Conservation (phyloP, 2,113 vertebrate genomes). For the Pomatostomus ruficeps region DNA sequence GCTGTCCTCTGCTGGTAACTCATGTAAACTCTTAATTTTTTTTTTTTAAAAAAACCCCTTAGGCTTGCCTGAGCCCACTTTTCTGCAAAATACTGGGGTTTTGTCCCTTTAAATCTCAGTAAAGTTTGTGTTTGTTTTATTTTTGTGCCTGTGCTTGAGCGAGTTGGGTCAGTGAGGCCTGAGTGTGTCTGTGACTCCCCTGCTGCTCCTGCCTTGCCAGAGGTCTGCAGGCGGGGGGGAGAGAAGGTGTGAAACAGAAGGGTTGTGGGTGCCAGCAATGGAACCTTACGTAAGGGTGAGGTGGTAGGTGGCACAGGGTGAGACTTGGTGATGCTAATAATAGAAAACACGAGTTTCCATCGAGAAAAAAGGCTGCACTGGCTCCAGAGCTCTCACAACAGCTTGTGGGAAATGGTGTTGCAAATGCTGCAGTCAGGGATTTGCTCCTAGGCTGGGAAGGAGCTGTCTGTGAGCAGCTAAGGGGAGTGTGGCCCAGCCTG, state of each 20-base stretch:
- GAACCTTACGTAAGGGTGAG: background rate
- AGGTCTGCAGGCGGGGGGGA: background rate
- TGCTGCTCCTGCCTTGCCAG: background rate
- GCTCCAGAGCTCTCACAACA: background rate
- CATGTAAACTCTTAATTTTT: background rate
- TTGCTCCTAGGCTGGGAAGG: background rate
- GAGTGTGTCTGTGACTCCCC: fast-evolving
- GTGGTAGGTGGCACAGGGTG: background rate
- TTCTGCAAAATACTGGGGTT: background rate
- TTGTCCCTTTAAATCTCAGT: background rate
- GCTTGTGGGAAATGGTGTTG: background rate
- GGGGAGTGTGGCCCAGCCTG: background rate
- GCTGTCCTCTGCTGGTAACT: conserved; percentile 30
- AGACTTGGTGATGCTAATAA: background rate
- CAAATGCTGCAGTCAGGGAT: background rate
- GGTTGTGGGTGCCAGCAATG: background rate
- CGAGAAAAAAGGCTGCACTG: background rate
- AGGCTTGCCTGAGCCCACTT: background rate
- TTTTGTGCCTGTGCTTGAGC: background rate
- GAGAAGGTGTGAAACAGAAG: background rate
- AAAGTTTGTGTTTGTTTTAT: background rate
- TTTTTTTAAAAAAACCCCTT: background rate
- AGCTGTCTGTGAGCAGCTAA: background rate
- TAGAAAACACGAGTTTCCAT: background rate
- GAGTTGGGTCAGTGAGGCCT: background rate